Evolutionary conservation across 1,140 invertebrate genomes (phyloP).

Genomic region (Macrobrachium nipponense): DNA sequence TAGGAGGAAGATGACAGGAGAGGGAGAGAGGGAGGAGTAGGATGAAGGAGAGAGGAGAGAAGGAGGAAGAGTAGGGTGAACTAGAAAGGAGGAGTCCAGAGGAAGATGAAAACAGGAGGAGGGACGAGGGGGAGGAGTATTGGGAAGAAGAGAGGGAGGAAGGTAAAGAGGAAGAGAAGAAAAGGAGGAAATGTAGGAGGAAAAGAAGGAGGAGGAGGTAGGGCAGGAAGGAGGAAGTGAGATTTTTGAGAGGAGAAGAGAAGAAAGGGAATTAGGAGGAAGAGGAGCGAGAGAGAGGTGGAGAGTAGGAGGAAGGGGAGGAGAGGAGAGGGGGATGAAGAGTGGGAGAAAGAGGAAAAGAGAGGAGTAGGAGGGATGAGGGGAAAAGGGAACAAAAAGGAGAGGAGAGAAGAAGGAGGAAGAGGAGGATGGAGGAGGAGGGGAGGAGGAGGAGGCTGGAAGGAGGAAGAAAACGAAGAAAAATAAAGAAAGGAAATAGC

Average conservation of each 20-base stretch:
- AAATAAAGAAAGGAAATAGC: too few relatives aligned
- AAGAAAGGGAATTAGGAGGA: background rate
- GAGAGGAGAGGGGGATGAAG: background rate
- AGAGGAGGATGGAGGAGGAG: background rate
- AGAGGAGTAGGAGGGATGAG: background rate
- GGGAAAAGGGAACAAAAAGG: too few relatives aligned
- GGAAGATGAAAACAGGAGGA: background rate
- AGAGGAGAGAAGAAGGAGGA: too few relatives aligned
- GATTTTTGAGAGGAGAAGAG: too few relatives aligned
- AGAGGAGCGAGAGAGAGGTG: too few relatives aligned
- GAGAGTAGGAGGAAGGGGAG: background rate
- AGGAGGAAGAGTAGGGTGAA: background rate
- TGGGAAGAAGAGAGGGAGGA: background rate
- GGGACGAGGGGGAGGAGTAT: too few relatives aligned
- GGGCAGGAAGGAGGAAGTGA: background rate
- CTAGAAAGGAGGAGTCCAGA: background rate
- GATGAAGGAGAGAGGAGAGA: background rate
- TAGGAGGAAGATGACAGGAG: background rate
- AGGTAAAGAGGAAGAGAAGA: background rate
- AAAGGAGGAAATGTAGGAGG: background rate
- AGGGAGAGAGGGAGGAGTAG: background rate
- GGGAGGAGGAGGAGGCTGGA: background rate
- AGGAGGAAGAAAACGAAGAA: background rate
- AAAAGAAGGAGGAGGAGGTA: background rate
- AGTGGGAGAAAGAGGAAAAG: background rate